Evolutionary conservation across 2,113 vertebrate species (phyloP).

Genomic region (Pterophyllum scalare): DNA sequence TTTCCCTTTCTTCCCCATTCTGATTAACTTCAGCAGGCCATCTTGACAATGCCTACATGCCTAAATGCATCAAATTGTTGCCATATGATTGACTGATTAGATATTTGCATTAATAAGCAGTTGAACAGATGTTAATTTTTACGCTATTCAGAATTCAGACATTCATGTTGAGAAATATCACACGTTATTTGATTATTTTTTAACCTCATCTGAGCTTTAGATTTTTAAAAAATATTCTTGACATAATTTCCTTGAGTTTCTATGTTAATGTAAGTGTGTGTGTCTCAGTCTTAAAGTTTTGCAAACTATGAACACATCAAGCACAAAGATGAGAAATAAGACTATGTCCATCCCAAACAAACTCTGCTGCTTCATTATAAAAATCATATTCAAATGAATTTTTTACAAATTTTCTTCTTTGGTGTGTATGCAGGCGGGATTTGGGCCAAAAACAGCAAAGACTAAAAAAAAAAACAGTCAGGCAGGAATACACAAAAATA

Average conservation of each 20-base stretch:
- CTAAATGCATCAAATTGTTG: background rate
- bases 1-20: no score
- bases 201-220: background rate
- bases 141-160: no score
- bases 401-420: background rate
- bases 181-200: background rate
- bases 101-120: background rate
- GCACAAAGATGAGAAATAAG: background rate
- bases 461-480: constrained; percentile 3
- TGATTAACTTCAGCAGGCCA: no score
- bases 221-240: background rate
- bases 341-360: background rate
- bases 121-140: background rate
- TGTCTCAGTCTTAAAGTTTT: background rate
- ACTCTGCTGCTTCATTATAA: background rate
- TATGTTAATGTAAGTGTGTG: background rate
- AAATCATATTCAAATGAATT: background rate
- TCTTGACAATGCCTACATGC: background rate
- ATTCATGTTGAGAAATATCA: background rate
- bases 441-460: background rate
- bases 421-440: background rate
- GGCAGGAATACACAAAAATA: constrained; percentile 11
- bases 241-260: background rate
- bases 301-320: background rate
- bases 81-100: background rate